These are phyloP conservation scores for Choreutis nemorana DNA, from an alignment of 2,888 invertebrate species.

Conservation along the genomic window DNA sequence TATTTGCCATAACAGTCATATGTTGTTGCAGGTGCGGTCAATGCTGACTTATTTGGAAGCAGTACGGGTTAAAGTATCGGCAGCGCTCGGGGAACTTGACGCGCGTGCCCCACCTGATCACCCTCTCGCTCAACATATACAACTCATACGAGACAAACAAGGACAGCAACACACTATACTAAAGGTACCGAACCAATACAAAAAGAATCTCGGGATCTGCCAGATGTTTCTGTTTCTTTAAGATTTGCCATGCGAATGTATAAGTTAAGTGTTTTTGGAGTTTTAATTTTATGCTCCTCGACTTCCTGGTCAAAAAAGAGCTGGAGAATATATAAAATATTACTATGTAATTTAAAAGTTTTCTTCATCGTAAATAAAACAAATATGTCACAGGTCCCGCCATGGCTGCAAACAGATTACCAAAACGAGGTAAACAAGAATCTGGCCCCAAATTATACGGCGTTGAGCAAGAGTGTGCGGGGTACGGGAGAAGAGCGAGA, in stretches of 20 bases:
- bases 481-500: constrained; percentile 45
- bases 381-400: constrained; percentile 81
- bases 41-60: constrained; percentile 94
- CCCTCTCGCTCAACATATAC: constrained; percentile 86
- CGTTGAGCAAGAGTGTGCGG: constrained; percentile 40
- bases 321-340: no score
- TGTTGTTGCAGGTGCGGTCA: constrained; percentile 79
- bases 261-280: no score
- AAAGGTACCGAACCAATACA: constrained; percentile 73
- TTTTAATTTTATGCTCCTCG: not conserved
- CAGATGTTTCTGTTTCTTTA: no score
- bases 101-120: constrained; percentile 79
- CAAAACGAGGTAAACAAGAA: constrained; percentile 59
- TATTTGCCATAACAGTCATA: constrained; percentile 4
- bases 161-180: constrained; percentile 86
- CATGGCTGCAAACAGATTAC: constrained; percentile 76
- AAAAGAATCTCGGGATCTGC: no score
- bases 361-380: no score
- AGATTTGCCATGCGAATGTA: no score
- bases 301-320: no score
- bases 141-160: constrained; percentile 88
- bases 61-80: constrained; percentile 86
- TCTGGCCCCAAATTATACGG: constrained; percentile 52
- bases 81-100: constrained; percentile 83
- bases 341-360: no score